Evolutionary conservation across 2,888 invertebrate genomes (phyloP).

Genomic region (Norana najaformis): DNA sequence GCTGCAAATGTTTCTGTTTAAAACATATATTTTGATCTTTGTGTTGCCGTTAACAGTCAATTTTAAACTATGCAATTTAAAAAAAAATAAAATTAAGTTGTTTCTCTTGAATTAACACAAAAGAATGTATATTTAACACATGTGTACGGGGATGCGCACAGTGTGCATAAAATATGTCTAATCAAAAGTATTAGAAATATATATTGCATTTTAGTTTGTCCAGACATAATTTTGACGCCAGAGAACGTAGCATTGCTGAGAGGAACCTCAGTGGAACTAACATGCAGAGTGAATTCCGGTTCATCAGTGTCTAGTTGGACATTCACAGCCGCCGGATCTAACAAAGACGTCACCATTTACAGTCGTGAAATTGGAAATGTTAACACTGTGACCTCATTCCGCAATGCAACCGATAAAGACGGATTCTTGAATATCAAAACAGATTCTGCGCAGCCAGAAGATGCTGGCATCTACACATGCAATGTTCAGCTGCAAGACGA

Average conservation of each 20-base stretch:
- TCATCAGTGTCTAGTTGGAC: constrained; percentile 13
- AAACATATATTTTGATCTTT: no score
- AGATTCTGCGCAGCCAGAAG: neutral
- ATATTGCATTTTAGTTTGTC: neutral
- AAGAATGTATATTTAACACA: no score
- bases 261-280: neutral
- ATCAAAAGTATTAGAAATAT: neutral
- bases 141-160: no score
- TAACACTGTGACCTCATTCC: neutral
- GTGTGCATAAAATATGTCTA: no score
- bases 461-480: neutral
- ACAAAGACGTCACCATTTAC: neutral
- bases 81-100: no score
- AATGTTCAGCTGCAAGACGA: neutral
- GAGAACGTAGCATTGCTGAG: neutral
- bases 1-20: no score
- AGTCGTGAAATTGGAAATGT: neutral
- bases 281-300: neutral
- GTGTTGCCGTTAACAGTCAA: no score
- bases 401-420: neutral
- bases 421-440: neutral
- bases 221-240: neutral
- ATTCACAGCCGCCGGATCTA: neutral
- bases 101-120: no score
- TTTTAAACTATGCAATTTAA: no score